Base-by-base conservation (phyloP, 2,888 invertebrate species). In the Flabesymbios commensalis region DNA sequence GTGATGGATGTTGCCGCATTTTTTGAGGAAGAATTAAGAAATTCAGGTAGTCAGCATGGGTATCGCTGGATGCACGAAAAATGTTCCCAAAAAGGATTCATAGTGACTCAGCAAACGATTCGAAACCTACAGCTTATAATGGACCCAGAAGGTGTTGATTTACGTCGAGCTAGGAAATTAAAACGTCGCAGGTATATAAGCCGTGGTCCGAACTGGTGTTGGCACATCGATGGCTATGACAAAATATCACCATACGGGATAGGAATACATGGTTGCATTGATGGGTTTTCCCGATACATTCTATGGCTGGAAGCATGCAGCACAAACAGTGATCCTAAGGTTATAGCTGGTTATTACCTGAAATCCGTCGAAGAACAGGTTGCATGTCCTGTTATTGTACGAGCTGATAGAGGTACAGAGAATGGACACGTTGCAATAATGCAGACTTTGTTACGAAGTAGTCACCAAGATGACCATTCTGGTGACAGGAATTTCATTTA, bases 211-310 rank as follows among this genome's bases (percentile, higher is more conserved):
- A 67, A 71, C 28, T 61, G 36, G 39, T 32, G 63, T 24, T 71
- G 68, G 68, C 70, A 71, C 51, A 26, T 71, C 2, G 68, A 71
- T 56, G 57, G 59, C 0, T 71, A 69, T 61, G 71, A 69, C 24
- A 71, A 71, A 45, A 47, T 68, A 22, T 65, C 64, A 28, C 69
- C 68, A 17, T 72, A 32, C 52, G 69, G 72, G 1, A 59, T 71
- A 26, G 68, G 68, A 39, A 63, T 71, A 32, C 64, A 66, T 45
- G 70, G 70, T 14, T 67, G 62, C 42, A 65, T 67, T 17, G 67
- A 71, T 58, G 65, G 67, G 3, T 71, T 56, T 54, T 65, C 70
- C 4, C 39, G 64, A 19, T 42, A 63, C 14, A 45, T 71, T 10
- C 57, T 71, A 10, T 71, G 70, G 65, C 31, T 71, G 24, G 53